phyloP scores from a whole-genome alignment of 2,113 vertebrate species.

The Chionomys nivalis region DNA sequence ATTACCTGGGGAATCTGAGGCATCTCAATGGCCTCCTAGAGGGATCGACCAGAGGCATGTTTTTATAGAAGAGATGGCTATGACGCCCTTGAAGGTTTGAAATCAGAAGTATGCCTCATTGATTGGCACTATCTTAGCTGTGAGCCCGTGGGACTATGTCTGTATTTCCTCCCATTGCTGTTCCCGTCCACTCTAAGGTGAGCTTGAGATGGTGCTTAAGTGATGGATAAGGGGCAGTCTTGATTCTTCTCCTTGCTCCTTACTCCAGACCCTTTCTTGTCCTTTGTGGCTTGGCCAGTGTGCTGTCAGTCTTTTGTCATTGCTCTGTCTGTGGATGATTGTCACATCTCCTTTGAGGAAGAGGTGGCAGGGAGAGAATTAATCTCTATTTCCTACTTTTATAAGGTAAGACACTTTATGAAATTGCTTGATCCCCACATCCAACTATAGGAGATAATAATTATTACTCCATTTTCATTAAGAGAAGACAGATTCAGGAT shows the following conservation, averaged over 20 bases:
- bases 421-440: not conserved
- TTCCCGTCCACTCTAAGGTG: not conserved
- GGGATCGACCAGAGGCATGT: not conserved
- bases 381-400: conserved; percentile 1
- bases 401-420: not conserved
- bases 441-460: not conserved
- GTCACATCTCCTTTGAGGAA: conserved; percentile 19
- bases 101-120: not conserved
- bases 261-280: not conserved
- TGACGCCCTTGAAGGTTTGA: not conserved
- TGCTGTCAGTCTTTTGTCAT: not conserved
- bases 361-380: conserved; percentile 13
- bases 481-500: not conserved
- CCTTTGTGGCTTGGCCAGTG: not conserved
- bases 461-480: not conserved
- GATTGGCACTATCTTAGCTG: not conserved
- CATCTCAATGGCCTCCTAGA: not conserved
- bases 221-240: not conserved
- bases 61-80: conserved; percentile 3
- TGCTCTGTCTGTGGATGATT: not conserved
- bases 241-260: not conserved
- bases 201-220: not conserved
- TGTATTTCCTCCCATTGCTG: not conserved
- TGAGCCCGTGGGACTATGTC: not conserved
- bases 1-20: not conserved